Evolutionary conservation across 2,888 invertebrate genomes (phyloP), one percentile per base, ranked within the genome.

Genomic region (Tachina lurida): DNA sequence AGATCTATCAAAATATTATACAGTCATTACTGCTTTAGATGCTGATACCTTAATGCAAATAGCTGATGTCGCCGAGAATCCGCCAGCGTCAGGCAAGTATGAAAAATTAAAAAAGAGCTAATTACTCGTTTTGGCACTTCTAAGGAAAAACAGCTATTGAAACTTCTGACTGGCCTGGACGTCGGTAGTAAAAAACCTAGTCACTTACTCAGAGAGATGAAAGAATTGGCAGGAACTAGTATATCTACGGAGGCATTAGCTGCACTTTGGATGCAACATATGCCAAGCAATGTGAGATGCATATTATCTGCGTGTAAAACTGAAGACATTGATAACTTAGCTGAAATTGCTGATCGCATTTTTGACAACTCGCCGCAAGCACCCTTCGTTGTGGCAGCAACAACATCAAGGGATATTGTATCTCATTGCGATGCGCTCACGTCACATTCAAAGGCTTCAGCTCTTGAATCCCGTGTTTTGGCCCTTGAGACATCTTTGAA

Each of bases 181-280:
- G 71, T 84, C 10, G 52, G 52, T n/a, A n/a, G n/a, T n/a, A n/a
- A n/a, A n/a, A n/a, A n/a, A n/a, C 74, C 77, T 4, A 78, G 70
- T 49, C 77, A 84, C 22, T 68, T 87, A 47, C 68, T 85, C 12
- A 41, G 86, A 3, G 81, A 85, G 43, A 85, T 85, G 77, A 45
- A 47, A 31, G 15, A 58, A 39, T 76, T 84, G 39, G 76, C 77
- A 5, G 85, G 73, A 13, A 74, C 9, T 1, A 80, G 70, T 31
- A 73, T 87, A 15, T 63, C 79, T 8, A 54, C 65, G 15, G 78
- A 84, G 0, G 74, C 79, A 5, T 31, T 86, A 41, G 41, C 68
- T 19, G 56, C 78, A 10, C 67, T 82, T 52, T 82, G 78, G 65
- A 13, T 81, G 75, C 84, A 82, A 74, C 82, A 65, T 31, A 62